Evolutionary conservation across 2,113 vertebrate genomes (phyloP).

Genomic region (Calyptomena viridis): DNA sequence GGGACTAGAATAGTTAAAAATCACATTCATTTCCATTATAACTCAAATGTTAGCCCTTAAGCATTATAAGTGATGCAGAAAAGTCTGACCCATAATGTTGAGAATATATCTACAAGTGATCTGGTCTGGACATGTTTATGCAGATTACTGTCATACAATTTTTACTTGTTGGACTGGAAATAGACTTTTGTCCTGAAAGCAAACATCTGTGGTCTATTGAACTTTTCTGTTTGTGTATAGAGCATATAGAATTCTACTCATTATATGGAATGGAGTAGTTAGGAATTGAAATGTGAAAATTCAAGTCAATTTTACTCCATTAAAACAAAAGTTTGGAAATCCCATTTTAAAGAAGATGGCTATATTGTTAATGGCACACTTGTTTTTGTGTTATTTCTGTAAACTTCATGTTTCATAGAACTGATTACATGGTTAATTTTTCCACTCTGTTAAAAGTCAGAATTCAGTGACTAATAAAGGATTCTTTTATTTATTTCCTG

Average conservation of each 20-base stretch:
- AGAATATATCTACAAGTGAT: background rate
- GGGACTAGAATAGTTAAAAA: slow-evolving; percentile 37
- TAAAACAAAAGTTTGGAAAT: slow-evolving; percentile 1
- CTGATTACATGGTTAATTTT: background rate
- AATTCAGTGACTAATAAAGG: background rate
- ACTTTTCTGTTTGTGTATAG: background rate
- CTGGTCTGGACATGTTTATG: background rate
- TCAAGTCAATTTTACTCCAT: background rate
- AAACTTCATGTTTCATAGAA: background rate
- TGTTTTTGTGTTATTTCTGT: background rate
- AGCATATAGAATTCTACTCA: background rate
- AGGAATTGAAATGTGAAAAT: background rate
- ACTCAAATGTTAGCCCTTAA: background rate
- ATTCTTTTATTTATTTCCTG: background rate
- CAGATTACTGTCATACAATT: background rate
- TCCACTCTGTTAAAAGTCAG: background rate
- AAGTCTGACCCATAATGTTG: background rate
- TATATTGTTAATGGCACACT: background rate
- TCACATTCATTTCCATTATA: slow-evolving; percentile 41
- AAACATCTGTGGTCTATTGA: background rate
- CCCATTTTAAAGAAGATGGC: background rate
- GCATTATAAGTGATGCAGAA: background rate
- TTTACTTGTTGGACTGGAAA: background rate
- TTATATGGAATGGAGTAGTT: background rate
- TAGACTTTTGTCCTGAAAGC: background rate